Conservation (phyloP, 2,113 vertebrate species). For the Origma solitaria region DNA sequence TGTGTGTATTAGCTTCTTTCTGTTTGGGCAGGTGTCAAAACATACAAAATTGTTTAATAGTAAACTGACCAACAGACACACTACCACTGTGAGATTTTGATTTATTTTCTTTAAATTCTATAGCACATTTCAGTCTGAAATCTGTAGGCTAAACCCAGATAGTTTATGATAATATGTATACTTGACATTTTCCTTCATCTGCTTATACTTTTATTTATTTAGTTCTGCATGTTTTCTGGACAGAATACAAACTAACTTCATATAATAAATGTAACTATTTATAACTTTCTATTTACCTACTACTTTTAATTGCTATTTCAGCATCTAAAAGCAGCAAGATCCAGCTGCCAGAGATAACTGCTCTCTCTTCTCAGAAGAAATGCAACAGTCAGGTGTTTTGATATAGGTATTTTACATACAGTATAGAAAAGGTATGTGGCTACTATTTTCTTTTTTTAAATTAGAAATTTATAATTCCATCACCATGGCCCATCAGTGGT, state of each 20-base stretch:
- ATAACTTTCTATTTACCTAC: background rate
- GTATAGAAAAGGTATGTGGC: background rate
- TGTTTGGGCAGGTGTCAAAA: background rate
- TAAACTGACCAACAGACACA: background rate
- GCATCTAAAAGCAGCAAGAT: constrained; percentile 38
- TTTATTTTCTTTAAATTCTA: background rate
- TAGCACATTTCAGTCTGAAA: background rate
- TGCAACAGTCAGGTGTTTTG: background rate
- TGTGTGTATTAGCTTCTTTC: background rate
- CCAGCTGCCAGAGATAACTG: constrained; percentile 1
- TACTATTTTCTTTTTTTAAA: background rate
- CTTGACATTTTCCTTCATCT: background rate
- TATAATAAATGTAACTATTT: background rate
- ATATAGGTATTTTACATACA: background rate
- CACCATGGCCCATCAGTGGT: background rate
- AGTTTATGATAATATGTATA: background rate
- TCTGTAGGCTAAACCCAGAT: background rate
- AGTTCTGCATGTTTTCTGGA: background rate
- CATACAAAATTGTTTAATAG: background rate
- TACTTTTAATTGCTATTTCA: constrained; percentile 9
- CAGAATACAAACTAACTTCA: background rate
- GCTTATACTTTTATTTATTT: background rate
- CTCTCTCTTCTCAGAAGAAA: background rate
- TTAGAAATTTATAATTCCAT: background rate
- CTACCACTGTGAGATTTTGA: background rate